A percentile compares a stretch with the other conserved stretches of the same genome.
phyloP scores from a whole-genome alignment of 2,113 vertebrate genomes.

The Corythornis madagascariensis region DNA sequence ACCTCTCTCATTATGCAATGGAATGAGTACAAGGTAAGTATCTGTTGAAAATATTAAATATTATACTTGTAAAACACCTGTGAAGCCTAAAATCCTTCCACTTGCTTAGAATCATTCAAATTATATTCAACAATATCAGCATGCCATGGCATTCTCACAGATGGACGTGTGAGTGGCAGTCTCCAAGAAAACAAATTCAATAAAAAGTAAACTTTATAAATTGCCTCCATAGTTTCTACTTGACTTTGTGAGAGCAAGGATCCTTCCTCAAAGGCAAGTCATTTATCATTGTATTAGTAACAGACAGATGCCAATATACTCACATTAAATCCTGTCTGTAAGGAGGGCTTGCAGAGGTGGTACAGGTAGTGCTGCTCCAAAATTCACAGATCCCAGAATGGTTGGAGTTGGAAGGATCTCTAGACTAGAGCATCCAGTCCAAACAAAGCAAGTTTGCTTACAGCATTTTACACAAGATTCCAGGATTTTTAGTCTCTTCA shows the following conservation, averaged over 20 bases:
- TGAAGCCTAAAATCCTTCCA: background rate
- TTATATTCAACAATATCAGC: background rate
- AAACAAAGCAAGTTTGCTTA: too few species aligned
- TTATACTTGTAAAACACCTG: background rate
- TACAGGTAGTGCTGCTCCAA: background rate
- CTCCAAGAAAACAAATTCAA: background rate
- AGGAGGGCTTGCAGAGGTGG: background rate
- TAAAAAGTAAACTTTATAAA: background rate
- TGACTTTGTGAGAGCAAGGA: background rate
- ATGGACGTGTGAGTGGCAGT: background rate
- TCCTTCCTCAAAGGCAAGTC: background rate
- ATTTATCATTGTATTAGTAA: background rate
- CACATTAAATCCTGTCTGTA: background rate
- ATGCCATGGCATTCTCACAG: background rate
- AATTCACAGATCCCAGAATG: background rate
- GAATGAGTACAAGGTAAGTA: background rate
- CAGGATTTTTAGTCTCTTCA: too few species aligned
- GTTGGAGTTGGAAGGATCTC: too few species aligned
- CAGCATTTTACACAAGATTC: too few species aligned
- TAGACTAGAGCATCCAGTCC: too few species aligned
- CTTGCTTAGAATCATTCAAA: background rate
- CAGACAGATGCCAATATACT: background rate
- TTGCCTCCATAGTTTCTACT: background rate
- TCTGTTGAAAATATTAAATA: background rate
- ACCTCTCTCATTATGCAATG: background rate